Percentiles rank a stretch among this genome's conserved stretches.
Evolutionary conservation across 2,888 invertebrate species (phyloP).

Genomic region (Latheticus oryzae): DNA sequence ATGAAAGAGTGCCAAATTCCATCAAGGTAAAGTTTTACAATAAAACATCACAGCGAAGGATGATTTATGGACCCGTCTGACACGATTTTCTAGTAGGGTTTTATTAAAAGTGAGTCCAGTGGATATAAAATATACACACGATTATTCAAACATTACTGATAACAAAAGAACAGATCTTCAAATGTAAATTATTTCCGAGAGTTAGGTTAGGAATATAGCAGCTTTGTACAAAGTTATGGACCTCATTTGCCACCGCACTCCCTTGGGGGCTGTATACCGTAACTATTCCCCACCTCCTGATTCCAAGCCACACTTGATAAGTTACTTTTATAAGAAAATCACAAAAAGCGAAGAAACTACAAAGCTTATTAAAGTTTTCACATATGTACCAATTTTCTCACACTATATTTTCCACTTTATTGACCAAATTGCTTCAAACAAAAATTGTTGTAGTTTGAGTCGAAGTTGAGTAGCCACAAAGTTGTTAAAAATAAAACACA

Average conservation of each 20-base stretch:
- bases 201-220: no score
- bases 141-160: slow-evolving; percentile 18
- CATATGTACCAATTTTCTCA: slow-evolving; percentile 31
- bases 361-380: slow-evolving; percentile 37
- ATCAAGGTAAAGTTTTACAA: slow-evolving; percentile 38
- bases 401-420: slow-evolving; percentile 26
- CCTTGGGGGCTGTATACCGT: slow-evolving; percentile 23
- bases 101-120: slow-evolving; percentile 21
- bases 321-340: slow-evolving; percentile 31
- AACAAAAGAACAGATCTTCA: no score
- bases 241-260: slow-evolving; percentile 18
- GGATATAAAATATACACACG: slow-evolving; percentile 14
- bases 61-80: slow-evolving; percentile 26
- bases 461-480: not conserved
- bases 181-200: no score
- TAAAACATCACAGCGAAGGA: slow-evolving; percentile 23
- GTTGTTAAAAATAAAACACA: no score
- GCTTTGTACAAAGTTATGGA: slow-evolving; percentile 15
- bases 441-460: no score
- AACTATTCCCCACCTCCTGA: slow-evolving; percentile 12
- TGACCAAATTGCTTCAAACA: no score
- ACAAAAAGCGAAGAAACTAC: slow-evolving; percentile 15
- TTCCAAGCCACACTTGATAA: slow-evolving; percentile 31
- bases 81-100: slow-evolving; percentile 21
- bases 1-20: slow-evolving; percentile 36